A percentile compares a stretch with the other conserved stretches of the same genome.
These are phyloP conservation scores for Amphiprion percula DNA, from an alignment of 2,113 vertebrate genomes.

Conservation along the genomic window DNA sequence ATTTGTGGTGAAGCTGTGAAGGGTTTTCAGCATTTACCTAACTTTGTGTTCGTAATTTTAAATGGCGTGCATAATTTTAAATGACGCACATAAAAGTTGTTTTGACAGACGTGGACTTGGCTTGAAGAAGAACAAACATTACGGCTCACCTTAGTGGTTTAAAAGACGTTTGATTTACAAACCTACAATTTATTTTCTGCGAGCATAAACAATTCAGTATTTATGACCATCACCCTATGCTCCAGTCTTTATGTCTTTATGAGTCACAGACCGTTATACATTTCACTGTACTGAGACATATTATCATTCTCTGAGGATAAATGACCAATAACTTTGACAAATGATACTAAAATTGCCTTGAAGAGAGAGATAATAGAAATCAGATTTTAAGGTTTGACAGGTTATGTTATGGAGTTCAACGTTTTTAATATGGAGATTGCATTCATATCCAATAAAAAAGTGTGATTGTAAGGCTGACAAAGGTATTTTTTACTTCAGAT, in stretches of 20 bases:
- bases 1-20: slow-evolving; percentile 5
- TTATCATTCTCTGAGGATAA: slow-evolving; percentile 65
- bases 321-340: slow-evolving; percentile 81
- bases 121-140: slow-evolving; percentile 30
- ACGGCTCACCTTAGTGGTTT: slow-evolving; percentile 41
- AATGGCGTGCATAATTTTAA: slow-evolving; percentile 32
- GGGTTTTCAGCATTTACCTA: slow-evolving; percentile 19
- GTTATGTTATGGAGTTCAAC: slow-evolving; percentile 62
- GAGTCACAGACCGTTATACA: slow-evolving; percentile 63
- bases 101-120: slow-evolving; percentile 32
- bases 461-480: slow-evolving; percentile 47
- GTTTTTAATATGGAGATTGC: slow-evolving; percentile 78
- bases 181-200: slow-evolving; percentile 58
- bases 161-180: slow-evolving; percentile 60
- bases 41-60: slow-evolving; percentile 27
- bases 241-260: slow-evolving; percentile 64
- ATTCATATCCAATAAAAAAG: slow-evolving; percentile 70
- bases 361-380: slow-evolving; percentile 76
- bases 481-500: slow-evolving; percentile 52
- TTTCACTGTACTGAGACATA: slow-evolving; percentile 63
- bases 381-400: slow-evolving; percentile 73
- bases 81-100: slow-evolving; percentile 44
- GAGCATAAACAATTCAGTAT: slow-evolving; percentile 71
- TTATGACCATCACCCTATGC: slow-evolving; percentile 69
- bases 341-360: slow-evolving; percentile 74